phyloP scores from a whole-genome alignment of 2,888 invertebrate genomes.

The Endotricha flammealis region DNA sequence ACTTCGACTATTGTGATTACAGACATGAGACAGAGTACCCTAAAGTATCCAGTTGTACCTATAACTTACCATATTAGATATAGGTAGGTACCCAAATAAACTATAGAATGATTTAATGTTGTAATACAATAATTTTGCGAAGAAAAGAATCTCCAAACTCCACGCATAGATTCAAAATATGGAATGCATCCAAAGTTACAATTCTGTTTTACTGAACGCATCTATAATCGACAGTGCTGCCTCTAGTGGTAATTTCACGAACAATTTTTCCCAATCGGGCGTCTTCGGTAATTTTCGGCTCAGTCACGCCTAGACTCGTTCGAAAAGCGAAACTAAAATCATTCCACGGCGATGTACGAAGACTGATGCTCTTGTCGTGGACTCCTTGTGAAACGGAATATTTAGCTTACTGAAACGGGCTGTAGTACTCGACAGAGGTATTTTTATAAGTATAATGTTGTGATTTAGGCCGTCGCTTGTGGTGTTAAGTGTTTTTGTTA shows the following conservation, averaged over 20 bases:
- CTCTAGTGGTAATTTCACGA: conserved; percentile 31
- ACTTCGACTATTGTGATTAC: no score
- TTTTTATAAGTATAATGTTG: conserved; percentile 63
- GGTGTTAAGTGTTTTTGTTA: conserved; percentile 64
- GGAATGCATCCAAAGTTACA: conserved; percentile 25
- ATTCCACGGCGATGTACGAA: conserved; percentile 75
- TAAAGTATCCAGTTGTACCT: no score
- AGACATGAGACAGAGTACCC: no score
- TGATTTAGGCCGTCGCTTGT: conserved; percentile 61
- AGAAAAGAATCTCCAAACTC: no score
- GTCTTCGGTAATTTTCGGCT: conserved; percentile 59
- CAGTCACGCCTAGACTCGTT: conserved; percentile 78
- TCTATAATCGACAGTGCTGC: conserved; percentile 35
- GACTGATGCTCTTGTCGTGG: conserved; percentile 75
- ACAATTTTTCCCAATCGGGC: conserved; percentile 39
- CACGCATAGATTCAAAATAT: no score
- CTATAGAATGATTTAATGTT: no score
- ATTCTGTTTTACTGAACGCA: conserved; percentile 31
- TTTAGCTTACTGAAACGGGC: conserved; percentile 63
- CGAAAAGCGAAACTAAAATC: conserved; percentile 73
- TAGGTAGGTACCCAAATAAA: no score
- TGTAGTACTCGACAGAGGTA: conserved; percentile 53
- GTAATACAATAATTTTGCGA: no score
- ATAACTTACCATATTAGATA: no score
- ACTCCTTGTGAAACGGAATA: conserved; percentile 64